Percentiles rank a stretch among this genome's conserved stretches.
These are phyloP conservation scores for Garra rufa DNA, from an alignment of 2,113 vertebrate genomes.

Conservation along the genomic window DNA sequence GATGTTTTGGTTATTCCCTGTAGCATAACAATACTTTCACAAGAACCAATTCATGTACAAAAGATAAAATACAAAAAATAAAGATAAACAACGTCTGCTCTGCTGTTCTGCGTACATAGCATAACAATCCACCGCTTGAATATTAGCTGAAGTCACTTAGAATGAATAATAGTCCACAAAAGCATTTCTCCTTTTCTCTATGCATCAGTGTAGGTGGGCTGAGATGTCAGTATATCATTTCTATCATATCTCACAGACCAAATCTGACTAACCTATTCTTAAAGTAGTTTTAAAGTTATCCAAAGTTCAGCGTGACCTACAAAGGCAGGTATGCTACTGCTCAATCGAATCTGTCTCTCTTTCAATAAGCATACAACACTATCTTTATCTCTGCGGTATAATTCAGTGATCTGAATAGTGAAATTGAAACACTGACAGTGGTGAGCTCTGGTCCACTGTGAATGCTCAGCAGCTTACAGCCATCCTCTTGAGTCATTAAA, in stretches of 20 bases:
- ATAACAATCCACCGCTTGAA: neutral
- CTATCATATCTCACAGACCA: slow-evolving; percentile 1
- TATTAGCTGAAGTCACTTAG: slow-evolving; percentile 20
- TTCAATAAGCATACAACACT: slow-evolving; percentile 33
- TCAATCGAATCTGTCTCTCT: neutral
- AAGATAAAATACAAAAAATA: slow-evolving; percentile 35
- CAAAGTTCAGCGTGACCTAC: slow-evolving; percentile 22
- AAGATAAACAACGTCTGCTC: slow-evolving; percentile 22
- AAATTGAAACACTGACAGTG: slow-evolving; percentile 19
- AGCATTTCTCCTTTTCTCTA: slow-evolving; percentile 15
- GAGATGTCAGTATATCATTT: slow-evolving; percentile 22
- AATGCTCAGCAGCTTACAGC: slow-evolving; percentile 9
- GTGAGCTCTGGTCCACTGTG: neutral
- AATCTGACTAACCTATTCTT: neutral
- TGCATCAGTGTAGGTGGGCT: slow-evolving; percentile 34
- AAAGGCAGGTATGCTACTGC: neutral
- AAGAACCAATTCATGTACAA: neutral
- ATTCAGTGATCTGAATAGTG: neutral
- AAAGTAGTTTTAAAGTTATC: slow-evolving; percentile 26
- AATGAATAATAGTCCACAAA: slow-evolving; percentile 17
- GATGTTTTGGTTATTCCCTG: neutral
- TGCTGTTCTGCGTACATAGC: slow-evolving; percentile 29
- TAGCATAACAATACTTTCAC: neutral
- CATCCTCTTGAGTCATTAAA: slow-evolving; percentile 56
- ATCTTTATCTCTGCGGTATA: neutral